These are phyloP conservation scores for Crioceris asparagi DNA, from an alignment of 2,888 invertebrate genomes.

Conservation along the genomic window DNA sequence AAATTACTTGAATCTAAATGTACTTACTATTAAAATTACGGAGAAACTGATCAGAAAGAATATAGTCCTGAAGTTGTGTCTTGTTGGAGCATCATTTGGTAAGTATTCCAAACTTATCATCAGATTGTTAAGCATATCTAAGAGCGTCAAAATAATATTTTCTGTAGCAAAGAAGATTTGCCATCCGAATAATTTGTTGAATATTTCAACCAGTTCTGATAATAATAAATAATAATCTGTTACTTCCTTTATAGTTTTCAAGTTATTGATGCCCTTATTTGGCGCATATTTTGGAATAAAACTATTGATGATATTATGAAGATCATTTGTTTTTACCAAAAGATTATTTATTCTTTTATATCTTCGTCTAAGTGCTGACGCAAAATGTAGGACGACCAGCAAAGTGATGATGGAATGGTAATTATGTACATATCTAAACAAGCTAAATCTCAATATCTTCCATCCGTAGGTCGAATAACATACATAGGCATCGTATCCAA, in stretches of 20 bases:
- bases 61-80: too few relatives aligned
- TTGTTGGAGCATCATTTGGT: too few relatives aligned
- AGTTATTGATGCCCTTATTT: slow-evolving; percentile 10
- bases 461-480: slow-evolving; percentile 11
- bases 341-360: slow-evolving; percentile 13
- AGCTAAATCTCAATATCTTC: slow-evolving; percentile 6
- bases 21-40: too few relatives aligned
- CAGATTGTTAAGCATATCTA: slow-evolving; percentile 12
- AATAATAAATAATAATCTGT: slow-evolving; percentile 14
- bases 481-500: slow-evolving; percentile 14
- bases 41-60: too few relatives aligned
- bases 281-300: slow-evolving; percentile 10
- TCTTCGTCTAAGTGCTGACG: slow-evolving; percentile 12
- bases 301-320: slow-evolving; percentile 13
- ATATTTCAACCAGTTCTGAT: slow-evolving; percentile 16
- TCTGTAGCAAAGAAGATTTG: slow-evolving; percentile 15
- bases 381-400: slow-evolving; percentile 13
- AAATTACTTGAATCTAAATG: too few relatives aligned
- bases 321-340: slow-evolving; percentile 12
- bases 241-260: slow-evolving; percentile 15
- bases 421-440: slow-evolving; percentile 11
- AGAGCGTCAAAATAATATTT: slow-evolving; percentile 9
- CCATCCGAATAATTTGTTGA: slow-evolving; percentile 17
- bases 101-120: slow-evolving; percentile 12
- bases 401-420: slow-evolving; percentile 10